phyloP scores from a whole-genome alignment of 2,888 invertebrate species.

The Ormyrus labotus region DNA sequence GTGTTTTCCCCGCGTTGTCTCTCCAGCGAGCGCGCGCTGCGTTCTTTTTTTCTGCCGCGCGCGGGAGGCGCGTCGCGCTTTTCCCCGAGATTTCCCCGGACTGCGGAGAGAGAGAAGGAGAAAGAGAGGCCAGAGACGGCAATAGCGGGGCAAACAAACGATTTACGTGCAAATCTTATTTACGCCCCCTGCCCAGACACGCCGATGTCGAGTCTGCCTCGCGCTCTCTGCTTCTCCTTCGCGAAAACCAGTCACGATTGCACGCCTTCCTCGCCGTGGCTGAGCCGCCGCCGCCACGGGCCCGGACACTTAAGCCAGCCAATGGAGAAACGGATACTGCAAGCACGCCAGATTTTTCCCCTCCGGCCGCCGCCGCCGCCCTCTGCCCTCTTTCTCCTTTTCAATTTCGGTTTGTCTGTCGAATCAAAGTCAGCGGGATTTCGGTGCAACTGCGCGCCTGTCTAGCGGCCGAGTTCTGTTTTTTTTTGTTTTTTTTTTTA shows the following conservation, averaged over 20 bases:
- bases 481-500: too few relatives aligned
- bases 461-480: too few relatives aligned
- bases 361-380: background rate
- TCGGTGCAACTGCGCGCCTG: background rate
- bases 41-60: conserved; percentile 4
- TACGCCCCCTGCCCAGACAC: conserved; percentile 57
- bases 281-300: conserved; percentile 2
- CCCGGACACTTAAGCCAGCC: conserved; percentile 49
- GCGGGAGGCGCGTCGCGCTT: background rate
- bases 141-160: conserved; percentile 60
- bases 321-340: conserved; percentile 37
- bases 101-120: background rate
- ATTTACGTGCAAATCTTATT: conserved; percentile 65
- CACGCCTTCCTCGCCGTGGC: conserved; percentile 23
- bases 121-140: background rate
- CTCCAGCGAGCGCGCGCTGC: conserved; percentile 23
- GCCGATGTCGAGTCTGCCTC: conserved; percentile 42
- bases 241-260: conserved; percentile 58
- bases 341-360: conserved; percentile 23
- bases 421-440: conserved; percentile 45
- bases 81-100: conserved; percentile 48
- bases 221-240: conserved; percentile 9
- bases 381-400: conserved; percentile 18
- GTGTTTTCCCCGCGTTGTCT: conserved; percentile 53
- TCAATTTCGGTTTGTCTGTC: conserved; percentile 45